phyloP scores from a whole-genome alignment of 2,888 invertebrate species.

The Caenorhabditis becei region DNA sequence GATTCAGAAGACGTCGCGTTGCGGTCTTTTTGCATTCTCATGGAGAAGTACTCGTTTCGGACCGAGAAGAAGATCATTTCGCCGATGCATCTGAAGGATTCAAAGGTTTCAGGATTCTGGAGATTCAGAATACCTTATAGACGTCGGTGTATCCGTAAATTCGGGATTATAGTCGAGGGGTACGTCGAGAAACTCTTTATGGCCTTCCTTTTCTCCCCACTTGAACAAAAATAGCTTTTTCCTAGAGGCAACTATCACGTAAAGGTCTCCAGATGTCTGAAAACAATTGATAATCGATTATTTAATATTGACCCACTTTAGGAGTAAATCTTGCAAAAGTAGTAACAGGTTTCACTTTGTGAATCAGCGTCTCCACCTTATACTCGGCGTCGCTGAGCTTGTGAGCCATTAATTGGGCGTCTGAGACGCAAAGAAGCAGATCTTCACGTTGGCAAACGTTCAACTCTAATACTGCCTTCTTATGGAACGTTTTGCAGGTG shows the following conservation, averaged over 20 bases:
- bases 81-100: conserved; percentile 65
- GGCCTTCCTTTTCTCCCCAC: conserved; percentile 82
- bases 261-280: conserved; percentile 62
- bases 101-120: neutral
- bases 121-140: conserved; percentile 40
- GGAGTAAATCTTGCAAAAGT: conserved; percentile 60
- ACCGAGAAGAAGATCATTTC: conserved; percentile 61
- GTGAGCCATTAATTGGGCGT: conserved; percentile 67
- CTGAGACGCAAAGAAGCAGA: conserved; percentile 75
- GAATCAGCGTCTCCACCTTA: conserved; percentile 58
- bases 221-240: conserved; percentile 74
- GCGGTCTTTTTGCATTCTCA: conserved; percentile 57
- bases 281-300: neutral
- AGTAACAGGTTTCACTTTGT: conserved; percentile 62
- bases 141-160: conserved; percentile 57
- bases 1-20: conserved; percentile 5
- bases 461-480: conserved; percentile 72
- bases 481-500: conserved; percentile 68
- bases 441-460: conserved; percentile 73
- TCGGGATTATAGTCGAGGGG: conserved; percentile 56
- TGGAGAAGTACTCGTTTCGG: conserved; percentile 63
- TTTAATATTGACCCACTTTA: conserved; percentile 22
- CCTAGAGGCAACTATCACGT: conserved; percentile 71
- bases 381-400: conserved; percentile 51
- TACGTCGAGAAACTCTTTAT: conserved; percentile 82